These are phyloP conservation scores for Theropithecus gelada DNA, from an alignment of 2,113 vertebrate species.

Conservation along the genomic window DNA sequence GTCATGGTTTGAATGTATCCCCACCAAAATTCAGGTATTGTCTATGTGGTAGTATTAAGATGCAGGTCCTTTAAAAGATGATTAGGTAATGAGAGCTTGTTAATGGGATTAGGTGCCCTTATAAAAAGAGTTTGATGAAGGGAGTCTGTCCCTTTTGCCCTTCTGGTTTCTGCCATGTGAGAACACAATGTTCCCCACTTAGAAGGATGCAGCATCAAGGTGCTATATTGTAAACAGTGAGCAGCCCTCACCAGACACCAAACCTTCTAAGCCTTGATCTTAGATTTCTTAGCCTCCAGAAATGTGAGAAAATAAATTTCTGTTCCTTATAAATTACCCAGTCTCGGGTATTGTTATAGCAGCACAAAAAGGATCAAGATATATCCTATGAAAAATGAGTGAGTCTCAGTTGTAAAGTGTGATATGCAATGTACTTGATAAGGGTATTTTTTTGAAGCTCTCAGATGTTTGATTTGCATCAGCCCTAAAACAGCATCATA, in stretches of 20 bases:
- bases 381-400: not conserved
- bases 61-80: not conserved
- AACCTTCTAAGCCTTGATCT: not conserved
- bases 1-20: not conserved
- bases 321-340: not conserved
- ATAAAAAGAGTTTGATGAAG: not conserved
- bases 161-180: not conserved
- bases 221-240: not conserved
- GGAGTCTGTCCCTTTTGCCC: not conserved
- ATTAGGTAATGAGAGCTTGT: not conserved
- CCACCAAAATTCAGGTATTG: not conserved
- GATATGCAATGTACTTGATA: constrained; percentile 2
- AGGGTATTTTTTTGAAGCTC: not conserved
- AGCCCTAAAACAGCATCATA: not conserved
- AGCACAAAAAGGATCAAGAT: not conserved
- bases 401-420: not conserved
- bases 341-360: not conserved
- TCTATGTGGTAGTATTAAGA: not conserved
- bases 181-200: not conserved
- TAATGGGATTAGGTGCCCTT: not conserved
- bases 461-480: not conserved
- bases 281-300: not conserved
- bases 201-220: not conserved
- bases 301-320: not conserved
- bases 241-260: not conserved